Evolutionary conservation across 2,888 invertebrate species (phyloP).

Genomic region (Mylabris sibirica): DNA sequence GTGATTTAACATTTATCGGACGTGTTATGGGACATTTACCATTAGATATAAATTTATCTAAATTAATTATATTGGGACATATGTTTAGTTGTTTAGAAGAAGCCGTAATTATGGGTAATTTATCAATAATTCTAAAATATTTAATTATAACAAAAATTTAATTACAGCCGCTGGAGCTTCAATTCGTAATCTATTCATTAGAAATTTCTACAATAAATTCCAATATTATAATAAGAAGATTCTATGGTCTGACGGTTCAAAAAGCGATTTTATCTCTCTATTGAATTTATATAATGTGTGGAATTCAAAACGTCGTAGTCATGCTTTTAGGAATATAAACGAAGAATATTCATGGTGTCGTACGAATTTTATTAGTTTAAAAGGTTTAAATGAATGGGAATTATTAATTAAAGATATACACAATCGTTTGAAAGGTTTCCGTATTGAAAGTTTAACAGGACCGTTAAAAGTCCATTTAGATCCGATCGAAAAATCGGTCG

Average conservation of each 20-base stretch:
- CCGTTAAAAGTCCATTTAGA: slow-evolving; percentile 60
- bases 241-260: slow-evolving; percentile 81
- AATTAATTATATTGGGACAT: slow-evolving; percentile 86
- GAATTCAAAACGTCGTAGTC: slow-evolving; percentile 55
- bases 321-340: slow-evolving; percentile 38
- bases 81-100: slow-evolving; percentile 87
- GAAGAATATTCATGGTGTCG: slow-evolving; percentile 69
- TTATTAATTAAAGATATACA: slow-evolving; percentile 76
- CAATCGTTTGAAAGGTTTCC: slow-evolving; percentile 66
- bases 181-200: slow-evolving; percentile 80
- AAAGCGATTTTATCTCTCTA: slow-evolving; percentile 85
- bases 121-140: slow-evolving; percentile 2
- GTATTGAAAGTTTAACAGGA: slow-evolving; percentile 66
- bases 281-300: slow-evolving; percentile 84
- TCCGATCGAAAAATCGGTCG: slow-evolving; percentile 65
- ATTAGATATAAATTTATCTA: slow-evolving; percentile 80
- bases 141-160: slow-evolving; percentile 1
- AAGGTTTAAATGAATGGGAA: slow-evolving; percentile 77
- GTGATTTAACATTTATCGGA: slow-evolving; percentile 88
- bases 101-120: slow-evolving; percentile 80
- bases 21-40: slow-evolving; percentile 83
- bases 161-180: slow-evolving; percentile 80
- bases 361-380: slow-evolving; percentile 73
- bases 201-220: slow-evolving; percentile 74
- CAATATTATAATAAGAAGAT: slow-evolving; percentile 78